phyloP scores from a whole-genome alignment of 2,113 vertebrate genomes.

The Tragelaphus strepsiceros region DNA sequence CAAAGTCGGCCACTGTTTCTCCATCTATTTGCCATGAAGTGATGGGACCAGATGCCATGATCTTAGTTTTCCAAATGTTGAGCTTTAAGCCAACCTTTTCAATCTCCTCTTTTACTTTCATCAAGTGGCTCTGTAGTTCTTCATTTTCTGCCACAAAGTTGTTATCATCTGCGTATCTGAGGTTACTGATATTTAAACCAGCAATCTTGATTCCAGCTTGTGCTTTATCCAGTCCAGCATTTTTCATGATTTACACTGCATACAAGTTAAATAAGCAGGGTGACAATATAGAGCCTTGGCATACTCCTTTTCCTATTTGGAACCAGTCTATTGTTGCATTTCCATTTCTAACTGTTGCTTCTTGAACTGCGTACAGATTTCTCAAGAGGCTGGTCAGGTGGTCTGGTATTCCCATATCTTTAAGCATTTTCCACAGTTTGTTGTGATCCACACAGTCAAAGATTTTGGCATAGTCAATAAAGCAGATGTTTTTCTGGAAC shows the following conservation, averaged over 20 bases:
- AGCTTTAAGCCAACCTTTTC: neutral
- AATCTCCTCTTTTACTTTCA: neutral
- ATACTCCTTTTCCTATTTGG: neutral
- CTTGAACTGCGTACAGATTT: neutral
- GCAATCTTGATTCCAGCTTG: neutral
- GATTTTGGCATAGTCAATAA: no score
- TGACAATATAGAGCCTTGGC: neutral
- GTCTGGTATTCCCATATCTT: neutral
- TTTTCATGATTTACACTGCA: neutral
- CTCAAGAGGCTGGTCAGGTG: neutral
- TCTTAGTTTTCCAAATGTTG: neutral
- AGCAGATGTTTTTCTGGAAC: no score
- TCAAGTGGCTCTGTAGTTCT: neutral
- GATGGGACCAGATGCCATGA: neutral
- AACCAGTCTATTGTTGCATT: neutral
- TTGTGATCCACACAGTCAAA: neutral
- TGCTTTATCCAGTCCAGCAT: neutral
- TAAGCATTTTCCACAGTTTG: neutral
- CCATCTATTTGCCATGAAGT: neutral
- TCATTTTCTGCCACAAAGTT: neutral
- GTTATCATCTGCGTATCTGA: neutral
- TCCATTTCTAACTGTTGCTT: neutral
- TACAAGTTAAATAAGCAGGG: neutral
- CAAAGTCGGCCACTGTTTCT: neutral
- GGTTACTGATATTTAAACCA: neutral